Base-by-base conservation (phyloP, 2,113 vertebrate genomes). In the Progne subis region DNA sequence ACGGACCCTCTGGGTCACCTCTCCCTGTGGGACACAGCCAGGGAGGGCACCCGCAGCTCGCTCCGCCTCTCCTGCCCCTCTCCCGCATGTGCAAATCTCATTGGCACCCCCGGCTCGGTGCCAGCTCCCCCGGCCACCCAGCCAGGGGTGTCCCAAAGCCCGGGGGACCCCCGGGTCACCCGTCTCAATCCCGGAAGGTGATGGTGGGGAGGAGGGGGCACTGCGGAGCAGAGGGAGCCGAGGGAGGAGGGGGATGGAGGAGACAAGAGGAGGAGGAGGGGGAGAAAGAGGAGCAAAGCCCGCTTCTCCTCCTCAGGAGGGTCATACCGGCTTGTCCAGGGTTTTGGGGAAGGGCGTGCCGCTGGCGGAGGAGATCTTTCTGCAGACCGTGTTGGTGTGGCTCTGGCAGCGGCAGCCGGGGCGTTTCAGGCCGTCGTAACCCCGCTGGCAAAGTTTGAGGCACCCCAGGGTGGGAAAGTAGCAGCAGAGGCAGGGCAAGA, bases 401-500 rank as follows among this genome's bases (percentile, higher is more conserved):
- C 98, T 99, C 97, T 98, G 98, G 98, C 99, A 99, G 96, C 99
- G 98, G 98, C 99, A 99, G 96, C 99, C 99, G 3, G 99, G 99
- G 41, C 99, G 98, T 46, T 98, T 98, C 72, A 98, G 97, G 70
- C 98, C 98, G 37, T 99, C 99, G 0, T 99, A 99, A 92, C 98
- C 98, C 63, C 98, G 91, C 98, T 98, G 99, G 98, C 99, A 99
- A 92, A 99, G 95, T 96, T 98, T 98, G 97, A 99, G 99, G 98
- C 99, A 99, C 94, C 99, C 99, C 97, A 98, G 97, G 93, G 98
- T 99, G 39, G 99, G 99, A 82, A 99, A 99, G 98, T 99, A 99
- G 99, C 99, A 99, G 99, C 99, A 99, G 94, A 99, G 98, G 98
- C 99, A 99, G 97, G 99, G 99, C 98, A 99, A 98, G 97, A 99